A percentile compares a stretch with the other conserved stretches of the same genome.
phyloP scores from a whole-genome alignment of 2,113 vertebrate species.

The Rostratula benghalensis region DNA sequence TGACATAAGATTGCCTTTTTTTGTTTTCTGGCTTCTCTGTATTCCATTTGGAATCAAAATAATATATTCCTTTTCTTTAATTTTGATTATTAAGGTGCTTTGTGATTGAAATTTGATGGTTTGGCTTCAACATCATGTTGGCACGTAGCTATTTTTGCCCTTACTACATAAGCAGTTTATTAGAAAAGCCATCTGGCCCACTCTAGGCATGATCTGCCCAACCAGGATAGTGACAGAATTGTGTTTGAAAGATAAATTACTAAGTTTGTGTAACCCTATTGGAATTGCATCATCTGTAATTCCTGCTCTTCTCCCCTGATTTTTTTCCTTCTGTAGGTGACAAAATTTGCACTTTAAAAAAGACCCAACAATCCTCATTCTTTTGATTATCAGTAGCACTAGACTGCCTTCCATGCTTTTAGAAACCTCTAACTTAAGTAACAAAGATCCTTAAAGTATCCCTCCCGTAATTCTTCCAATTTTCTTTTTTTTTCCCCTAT shows the following conservation, averaged over 20 bases:
- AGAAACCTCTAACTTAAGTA: neutral
- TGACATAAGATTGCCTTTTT: neutral
- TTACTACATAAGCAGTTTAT: neutral
- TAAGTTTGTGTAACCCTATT: neutral
- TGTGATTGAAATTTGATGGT: neutral
- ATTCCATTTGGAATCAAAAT: neutral
- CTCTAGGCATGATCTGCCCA: neutral
- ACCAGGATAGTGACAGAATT: neutral
- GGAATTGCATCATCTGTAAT: neutral
- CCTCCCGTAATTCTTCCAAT: too few relatives aligned
- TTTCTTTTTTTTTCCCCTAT: neutral
- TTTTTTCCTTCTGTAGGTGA: neutral
- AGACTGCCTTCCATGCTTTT: neutral
- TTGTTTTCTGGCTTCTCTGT: neutral
- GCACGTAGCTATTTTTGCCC: neutral
- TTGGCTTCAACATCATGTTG: neutral
- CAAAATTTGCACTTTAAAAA: neutral
- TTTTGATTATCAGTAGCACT: neutral
- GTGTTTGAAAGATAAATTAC: neutral
- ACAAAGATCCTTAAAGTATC: neutral
- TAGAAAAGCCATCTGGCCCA: slow-evolving; percentile 10
- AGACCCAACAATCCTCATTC: accelerated
- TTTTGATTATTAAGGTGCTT: neutral
- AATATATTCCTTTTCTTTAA: neutral
- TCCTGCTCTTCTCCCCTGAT: neutral